phyloP scores from a whole-genome alignment of 2,113 vertebrate species.

The Aepyceros melampus region DNA sequence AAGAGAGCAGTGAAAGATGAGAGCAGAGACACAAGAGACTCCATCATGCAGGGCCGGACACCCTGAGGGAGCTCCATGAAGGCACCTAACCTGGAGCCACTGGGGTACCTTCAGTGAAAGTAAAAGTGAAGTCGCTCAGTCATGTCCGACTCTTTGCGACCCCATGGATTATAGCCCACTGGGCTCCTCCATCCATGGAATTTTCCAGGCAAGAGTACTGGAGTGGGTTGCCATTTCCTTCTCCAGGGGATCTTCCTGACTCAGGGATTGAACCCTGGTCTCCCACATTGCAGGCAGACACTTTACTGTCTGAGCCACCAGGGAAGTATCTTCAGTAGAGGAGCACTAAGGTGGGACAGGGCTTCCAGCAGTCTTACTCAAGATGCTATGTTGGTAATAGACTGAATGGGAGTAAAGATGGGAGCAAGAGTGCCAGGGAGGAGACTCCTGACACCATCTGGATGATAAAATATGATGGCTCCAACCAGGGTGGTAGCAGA shows the following conservation, averaged over 20 bases:
- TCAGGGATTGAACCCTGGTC: background rate
- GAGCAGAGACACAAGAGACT: background rate
- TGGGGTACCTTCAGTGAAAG: background rate
- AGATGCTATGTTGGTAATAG: background rate
- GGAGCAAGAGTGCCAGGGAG: background rate
- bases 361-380: background rate
- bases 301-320: background rate
- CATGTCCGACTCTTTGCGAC: background rate
- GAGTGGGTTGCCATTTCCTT: background rate
- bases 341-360: background rate
- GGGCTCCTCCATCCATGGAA: background rate
- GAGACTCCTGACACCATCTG: background rate
- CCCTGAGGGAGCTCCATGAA: background rate
- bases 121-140: background rate
- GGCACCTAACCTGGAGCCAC: rapidly evolving
- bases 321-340: background rate
- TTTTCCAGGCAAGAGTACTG: background rate
- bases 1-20: background rate
- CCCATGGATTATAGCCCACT: background rate
- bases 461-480: background rate
- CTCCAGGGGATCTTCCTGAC: background rate
- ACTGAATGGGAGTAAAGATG: background rate
- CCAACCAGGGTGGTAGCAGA: background rate
- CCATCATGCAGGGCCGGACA: rapidly evolving
- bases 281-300: rapidly evolving